A percentile compares a stretch with the other conserved stretches of the same genome.
phyloP scores from a whole-genome alignment of 2,888 invertebrate genomes.

The Idaea aversata region DNA sequence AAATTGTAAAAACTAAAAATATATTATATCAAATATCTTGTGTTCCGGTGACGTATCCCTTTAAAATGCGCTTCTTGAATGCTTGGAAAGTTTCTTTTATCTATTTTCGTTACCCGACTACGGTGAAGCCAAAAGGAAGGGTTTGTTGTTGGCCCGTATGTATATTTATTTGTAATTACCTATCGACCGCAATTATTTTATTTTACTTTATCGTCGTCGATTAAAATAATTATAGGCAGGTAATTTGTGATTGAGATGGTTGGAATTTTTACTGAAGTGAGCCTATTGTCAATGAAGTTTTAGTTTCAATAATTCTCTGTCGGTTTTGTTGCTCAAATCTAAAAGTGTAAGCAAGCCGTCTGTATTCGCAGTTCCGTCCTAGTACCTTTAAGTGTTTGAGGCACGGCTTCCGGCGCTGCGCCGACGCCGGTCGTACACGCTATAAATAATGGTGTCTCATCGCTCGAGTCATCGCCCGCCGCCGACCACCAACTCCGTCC shows the following conservation, averaged over 20 bases:
- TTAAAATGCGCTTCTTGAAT: too few relatives aligned
- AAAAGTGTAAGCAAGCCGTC: neutral
- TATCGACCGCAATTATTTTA: too few relatives aligned
- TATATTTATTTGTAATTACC: neutral
- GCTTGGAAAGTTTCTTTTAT: too few relatives aligned
- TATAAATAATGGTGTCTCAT: slow-evolving; percentile 78
- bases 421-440: slow-evolving; percentile 62
- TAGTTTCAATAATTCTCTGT: neutral
- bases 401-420: slow-evolving; percentile 76
- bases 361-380: slow-evolving; percentile 52
- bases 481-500: slow-evolving; percentile 51
- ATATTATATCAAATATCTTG: too few relatives aligned
- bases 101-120: too few relatives aligned
- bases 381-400: slow-evolving; percentile 52
- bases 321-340: neutral
- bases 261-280: neutral
- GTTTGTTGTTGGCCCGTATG: neutral
- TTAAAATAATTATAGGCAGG: neutral
- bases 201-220: neutral
- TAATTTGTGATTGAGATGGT: neutral
- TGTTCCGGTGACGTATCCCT: too few relatives aligned
- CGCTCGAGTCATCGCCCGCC: slow-evolving; percentile 73
- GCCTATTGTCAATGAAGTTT: neutral
- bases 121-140: neutral
- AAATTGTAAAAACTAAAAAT: too few relatives aligned